A percentile compares a stretch with the other conserved stretches of the same genome.
These are phyloP conservation scores for Platycheirus albimanus DNA, from an alignment of 2,888 invertebrate species.

Conservation along the genomic window DNA sequence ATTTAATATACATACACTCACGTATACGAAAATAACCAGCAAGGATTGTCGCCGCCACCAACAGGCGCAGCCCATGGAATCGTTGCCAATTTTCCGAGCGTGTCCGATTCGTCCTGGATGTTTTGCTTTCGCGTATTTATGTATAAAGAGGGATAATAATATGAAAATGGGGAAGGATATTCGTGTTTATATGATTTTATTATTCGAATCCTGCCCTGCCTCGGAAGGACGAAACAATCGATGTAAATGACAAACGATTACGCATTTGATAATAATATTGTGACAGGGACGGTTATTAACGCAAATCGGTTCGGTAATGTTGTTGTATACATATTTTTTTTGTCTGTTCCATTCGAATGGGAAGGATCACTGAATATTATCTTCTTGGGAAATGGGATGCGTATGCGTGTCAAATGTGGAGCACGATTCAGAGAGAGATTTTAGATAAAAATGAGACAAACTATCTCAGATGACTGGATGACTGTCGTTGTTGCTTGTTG, in stretches of 20 bases:
- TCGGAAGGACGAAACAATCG: slow-evolving; percentile 71
- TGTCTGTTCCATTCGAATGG: slow-evolving; percentile 1
- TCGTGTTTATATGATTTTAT: slow-evolving; percentile 64
- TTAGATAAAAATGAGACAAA: slow-evolving; percentile 9
- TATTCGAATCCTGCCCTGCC: slow-evolving; percentile 51
- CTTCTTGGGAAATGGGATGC: slow-evolving; percentile 38
- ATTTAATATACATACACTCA: neutral
- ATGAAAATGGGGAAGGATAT: slow-evolving; percentile 50
- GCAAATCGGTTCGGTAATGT: slow-evolving; percentile 57
- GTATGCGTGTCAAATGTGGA: slow-evolving; percentile 66
- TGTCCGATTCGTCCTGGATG: slow-evolving; percentile 65
- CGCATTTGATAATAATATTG: slow-evolving; percentile 74
- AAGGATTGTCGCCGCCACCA: slow-evolving; percentile 44
- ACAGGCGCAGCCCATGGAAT: slow-evolving; percentile 42
- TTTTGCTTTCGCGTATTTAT: slow-evolving; percentile 46
- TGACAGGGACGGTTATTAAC: slow-evolving; percentile 74
- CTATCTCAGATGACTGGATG: neutral
- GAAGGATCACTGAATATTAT: slow-evolving; percentile 44
- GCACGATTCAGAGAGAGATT: slow-evolving; percentile 49
- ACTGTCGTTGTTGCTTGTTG: neutral
- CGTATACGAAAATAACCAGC: slow-evolving; percentile 21
- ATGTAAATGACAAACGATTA: slow-evolving; percentile 74
- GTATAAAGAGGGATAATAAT: slow-evolving; percentile 55
- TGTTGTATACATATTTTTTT: neutral
- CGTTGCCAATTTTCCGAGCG: slow-evolving; percentile 67